phyloP scores from a whole-genome alignment of 2,888 invertebrate species.

The Campoplex nolae region DNA sequence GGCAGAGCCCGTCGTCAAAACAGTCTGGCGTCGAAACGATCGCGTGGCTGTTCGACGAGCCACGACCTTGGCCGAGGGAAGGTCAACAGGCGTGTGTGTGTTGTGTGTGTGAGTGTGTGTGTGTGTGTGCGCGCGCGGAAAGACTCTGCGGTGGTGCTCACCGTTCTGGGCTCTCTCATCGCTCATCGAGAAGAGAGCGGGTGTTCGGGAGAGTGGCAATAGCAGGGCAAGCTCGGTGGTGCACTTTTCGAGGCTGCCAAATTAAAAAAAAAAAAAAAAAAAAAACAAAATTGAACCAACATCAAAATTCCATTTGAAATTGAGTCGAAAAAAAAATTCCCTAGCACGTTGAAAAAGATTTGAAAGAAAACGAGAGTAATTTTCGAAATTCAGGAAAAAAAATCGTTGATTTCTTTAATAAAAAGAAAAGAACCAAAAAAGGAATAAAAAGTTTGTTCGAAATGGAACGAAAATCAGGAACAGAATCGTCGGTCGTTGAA shows the following conservation, averaged over 20 bases:
- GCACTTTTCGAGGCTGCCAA: not conserved
- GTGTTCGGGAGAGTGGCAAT: slow-evolving; percentile 31
- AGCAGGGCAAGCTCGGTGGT: not conserved
- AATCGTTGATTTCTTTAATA: no score
- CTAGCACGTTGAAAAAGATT: not conserved
- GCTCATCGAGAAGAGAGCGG: not conserved
- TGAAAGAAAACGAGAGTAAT: not conserved
- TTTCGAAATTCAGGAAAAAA: not conserved
- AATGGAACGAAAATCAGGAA: not conserved
- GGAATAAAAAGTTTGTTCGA: no score
- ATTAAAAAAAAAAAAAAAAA: no score
- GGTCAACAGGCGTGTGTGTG: slow-evolving; percentile 68
- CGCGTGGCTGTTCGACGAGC: slow-evolving; percentile 75
- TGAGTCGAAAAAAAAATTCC: not conserved
- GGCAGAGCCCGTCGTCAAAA: slow-evolving; percentile 72
- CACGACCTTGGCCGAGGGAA: slow-evolving; percentile 77
- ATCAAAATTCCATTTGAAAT: no score
- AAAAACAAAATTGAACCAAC: no score
- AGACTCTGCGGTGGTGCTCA: slow-evolving; percentile 16
- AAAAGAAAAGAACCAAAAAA: no score
- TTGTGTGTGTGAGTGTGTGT: slow-evolving; percentile 67
- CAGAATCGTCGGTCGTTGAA: not conserved
- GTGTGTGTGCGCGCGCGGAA: slow-evolving; percentile 62
- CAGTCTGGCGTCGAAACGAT: slow-evolving; percentile 75
- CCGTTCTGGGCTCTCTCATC: not conserved